Evolutionary conservation across 2,113 vertebrate genomes (phyloP).

Genomic region (Anser cygnoides): DNA sequence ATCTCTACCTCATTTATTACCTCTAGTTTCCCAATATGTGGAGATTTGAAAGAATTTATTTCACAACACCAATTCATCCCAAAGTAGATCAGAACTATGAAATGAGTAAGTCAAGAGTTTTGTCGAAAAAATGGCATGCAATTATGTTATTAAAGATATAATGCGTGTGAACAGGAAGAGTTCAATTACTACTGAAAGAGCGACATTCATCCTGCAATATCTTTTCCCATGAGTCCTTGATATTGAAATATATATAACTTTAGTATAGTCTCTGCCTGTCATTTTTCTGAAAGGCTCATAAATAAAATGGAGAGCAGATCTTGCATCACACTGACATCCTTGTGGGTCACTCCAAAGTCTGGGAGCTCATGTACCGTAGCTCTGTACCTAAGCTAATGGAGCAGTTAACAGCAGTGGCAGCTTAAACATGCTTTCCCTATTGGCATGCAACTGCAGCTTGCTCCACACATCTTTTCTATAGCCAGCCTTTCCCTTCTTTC

Average conservation of each 20-base stretch:
- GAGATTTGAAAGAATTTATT: background rate
- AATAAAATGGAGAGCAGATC: background rate
- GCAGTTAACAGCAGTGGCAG: background rate
- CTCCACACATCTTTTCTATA: background rate
- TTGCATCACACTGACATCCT: background rate
- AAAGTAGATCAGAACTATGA: background rate
- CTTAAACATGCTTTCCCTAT: background rate
- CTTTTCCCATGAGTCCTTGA: background rate
- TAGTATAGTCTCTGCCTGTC: background rate
- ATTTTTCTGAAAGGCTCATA: slow-evolving; percentile 24
- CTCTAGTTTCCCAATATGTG: background rate
- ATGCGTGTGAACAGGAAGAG: background rate
- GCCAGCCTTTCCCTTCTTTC: background rate
- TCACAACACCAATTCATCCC: background rate
- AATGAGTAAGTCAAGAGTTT: background rate
- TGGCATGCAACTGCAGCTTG: background rate
- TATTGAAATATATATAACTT: background rate
- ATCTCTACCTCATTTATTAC: background rate
- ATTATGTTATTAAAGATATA: background rate
- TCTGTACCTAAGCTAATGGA: background rate
- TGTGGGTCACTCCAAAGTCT: background rate
- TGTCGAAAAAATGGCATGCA: background rate
- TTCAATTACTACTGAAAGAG: background rate
- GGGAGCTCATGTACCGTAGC: background rate
- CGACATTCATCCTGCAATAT: slow-evolving; percentile 9